Conservation (phyloP, 2,113 vertebrate genomes). For the Pontoporia blainvillei region DNA sequence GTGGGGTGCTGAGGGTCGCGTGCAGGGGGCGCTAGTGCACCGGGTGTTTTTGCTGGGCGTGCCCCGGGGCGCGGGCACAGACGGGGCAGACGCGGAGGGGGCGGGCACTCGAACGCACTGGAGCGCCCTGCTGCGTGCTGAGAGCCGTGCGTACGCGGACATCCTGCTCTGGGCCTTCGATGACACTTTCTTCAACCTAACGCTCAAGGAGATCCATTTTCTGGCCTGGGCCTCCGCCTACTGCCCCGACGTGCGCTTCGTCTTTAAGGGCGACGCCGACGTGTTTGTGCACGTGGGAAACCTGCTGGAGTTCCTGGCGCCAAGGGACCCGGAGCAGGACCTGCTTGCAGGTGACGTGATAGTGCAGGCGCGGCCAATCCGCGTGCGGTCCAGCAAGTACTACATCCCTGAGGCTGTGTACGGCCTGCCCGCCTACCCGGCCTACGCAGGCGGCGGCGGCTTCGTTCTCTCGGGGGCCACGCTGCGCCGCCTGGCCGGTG, state of each 20-base stretch:
- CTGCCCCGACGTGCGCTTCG: conserved; percentile 88
- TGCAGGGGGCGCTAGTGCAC: conserved; percentile 85
- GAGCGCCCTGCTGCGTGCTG: conserved; percentile 89
- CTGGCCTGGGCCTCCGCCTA: conserved; percentile 90
- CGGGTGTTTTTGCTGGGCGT: conserved; percentile 92
- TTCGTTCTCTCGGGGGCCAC: conserved; percentile 92
- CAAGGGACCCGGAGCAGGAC: conserved; percentile 78
- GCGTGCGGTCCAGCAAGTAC: conserved; percentile 90
- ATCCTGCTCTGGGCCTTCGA: conserved; percentile 96
- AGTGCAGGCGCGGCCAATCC: conserved; percentile 91
- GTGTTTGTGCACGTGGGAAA: conserved; percentile 96
- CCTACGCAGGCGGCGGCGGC: conserved; percentile 94
- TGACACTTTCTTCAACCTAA: conserved; percentile 98
- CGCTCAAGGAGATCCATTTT: conserved; percentile 97
- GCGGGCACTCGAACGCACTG: conserved; percentile 81
- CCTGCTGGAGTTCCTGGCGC: conserved; percentile 90
- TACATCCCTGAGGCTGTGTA: conserved; percentile 93
- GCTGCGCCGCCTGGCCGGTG: conserved; percentile 84
- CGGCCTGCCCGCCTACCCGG: conserved; percentile 88
- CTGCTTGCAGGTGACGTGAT: conserved; percentile 97
- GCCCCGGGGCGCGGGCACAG: conserved; percentile 85
- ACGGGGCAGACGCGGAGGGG: conserved; percentile 71
- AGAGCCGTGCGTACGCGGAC: conserved; percentile 88
- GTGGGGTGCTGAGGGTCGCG: conserved; percentile 90
- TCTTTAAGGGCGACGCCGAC: conserved; percentile 95